A percentile compares a stretch with the other conserved stretches of the same genome.
Conservation (phyloP, 2,888 invertebrate species). For the Drosophila buzzatii region DNA sequence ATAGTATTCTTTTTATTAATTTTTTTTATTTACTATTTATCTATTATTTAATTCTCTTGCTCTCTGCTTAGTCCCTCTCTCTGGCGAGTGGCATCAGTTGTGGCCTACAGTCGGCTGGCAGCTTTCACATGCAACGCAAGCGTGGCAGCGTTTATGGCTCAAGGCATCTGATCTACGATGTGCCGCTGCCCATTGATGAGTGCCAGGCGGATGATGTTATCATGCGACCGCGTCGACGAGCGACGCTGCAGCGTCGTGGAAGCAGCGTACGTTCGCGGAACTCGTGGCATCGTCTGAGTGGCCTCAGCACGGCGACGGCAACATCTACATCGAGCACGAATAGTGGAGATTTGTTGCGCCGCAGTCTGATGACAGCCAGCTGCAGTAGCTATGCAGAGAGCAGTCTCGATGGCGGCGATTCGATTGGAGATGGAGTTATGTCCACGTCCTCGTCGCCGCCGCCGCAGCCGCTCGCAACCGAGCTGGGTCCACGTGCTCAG, state of each 20-base stretch:
- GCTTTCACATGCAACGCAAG: conserved; percentile 84
- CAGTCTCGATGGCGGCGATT: conserved; percentile 61
- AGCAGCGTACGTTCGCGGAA: conserved; percentile 61
- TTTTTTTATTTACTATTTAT: too few species aligned
- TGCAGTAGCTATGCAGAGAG: conserved; percentile 76
- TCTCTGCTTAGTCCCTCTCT: conserved; percentile 29
- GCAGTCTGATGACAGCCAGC: conserved; percentile 76
- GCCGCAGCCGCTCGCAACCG: conserved; percentile 12
- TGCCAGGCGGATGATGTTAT: conserved; percentile 86
- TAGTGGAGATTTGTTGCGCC: conserved; percentile 72
- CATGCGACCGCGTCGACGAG: conserved; percentile 79
- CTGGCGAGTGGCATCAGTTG: conserved; percentile 44
- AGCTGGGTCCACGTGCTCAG: conserved; percentile 68
- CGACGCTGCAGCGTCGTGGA: conserved; percentile 48
- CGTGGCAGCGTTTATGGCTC: conserved; percentile 86
- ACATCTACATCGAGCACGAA: conserved; percentile 71
- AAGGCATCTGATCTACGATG: conserved; percentile 88
- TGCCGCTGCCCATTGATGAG: conserved; percentile 88
- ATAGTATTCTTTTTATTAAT: too few species aligned
- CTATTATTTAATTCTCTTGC: background rate
- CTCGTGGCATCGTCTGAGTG: conserved; percentile 75
- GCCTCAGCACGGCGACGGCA: conserved; percentile 72
- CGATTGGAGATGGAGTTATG: conserved; percentile 9
- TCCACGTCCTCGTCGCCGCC: background rate
- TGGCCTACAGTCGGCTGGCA: conserved; percentile 51